Base-by-base conservation (phyloP, 2,113 vertebrate genomes). In the Anseranas semipalmata region DNA sequence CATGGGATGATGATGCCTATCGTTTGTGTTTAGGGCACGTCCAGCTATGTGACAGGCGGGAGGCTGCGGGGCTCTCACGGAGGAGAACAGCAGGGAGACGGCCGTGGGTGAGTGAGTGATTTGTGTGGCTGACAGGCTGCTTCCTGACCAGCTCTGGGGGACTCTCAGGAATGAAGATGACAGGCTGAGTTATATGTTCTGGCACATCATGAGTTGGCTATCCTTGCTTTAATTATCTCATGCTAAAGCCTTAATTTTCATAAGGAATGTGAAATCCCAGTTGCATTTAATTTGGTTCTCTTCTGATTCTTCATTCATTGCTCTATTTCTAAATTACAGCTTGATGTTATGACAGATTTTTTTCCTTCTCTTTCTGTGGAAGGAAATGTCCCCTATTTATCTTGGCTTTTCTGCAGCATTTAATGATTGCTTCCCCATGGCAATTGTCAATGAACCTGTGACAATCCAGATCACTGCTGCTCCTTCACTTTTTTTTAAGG, bases 231-330 rank as follows among this genome's bases (percentile, higher is more conserved):
- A 91, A 90, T 82, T 87, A 74, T 75, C 83, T 95, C 56, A 43
- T 27, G 39, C 55, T 75, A 77, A 94, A 95, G 43, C 73, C 56
- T 89, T 89, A 53, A 35, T 96, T 97, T 95, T 82, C 60, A 16
- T 71, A 63, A 91, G 76, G 60, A 93, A 82, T 72, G 62, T 63
- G 65, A 89, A 95, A 52, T 85, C 84, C 73, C 85, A 39, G 15
- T 89, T 93, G 89, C 65, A 76, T 85, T 92, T 92, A 81, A 89
- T 95, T 95, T 85, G 72, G 27, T 37, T 65, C 58, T 85, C 71
- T 78, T 35, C 60, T 2, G 22, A 32, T 89, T 89, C 46, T 76
- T 87, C 63, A 85, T 76, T 74, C 45, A 5, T 68, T 68, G 27
- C 58, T 88, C 76, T 60, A n/a, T 87, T 95, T 89, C 74, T 91